phyloP scores from a whole-genome alignment of 2,113 vertebrate species.

The Pelecanus crispus region DNA sequence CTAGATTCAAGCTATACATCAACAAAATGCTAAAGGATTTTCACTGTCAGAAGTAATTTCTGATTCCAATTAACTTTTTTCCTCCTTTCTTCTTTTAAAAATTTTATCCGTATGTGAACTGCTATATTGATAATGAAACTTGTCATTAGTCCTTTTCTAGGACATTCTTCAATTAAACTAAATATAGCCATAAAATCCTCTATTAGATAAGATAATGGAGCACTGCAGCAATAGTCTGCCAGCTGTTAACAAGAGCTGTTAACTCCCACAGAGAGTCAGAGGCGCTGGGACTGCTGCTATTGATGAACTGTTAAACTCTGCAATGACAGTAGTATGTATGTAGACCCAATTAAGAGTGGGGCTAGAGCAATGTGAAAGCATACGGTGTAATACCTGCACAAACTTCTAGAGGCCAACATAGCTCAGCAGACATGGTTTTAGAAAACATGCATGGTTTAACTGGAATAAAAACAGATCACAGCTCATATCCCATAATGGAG shows the following conservation, averaged over 20 bases:
- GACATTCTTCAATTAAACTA: conserved; percentile 23
- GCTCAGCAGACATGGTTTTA: not conserved
- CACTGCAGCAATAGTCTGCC: not conserved
- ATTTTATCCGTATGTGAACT: not conserved
- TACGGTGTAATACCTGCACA: not conserved
- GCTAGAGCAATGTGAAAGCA: not conserved
- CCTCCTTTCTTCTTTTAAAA: not conserved
- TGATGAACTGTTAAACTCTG: not conserved
- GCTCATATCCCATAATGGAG: not conserved
- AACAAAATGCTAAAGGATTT: not conserved
- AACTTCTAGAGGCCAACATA: not conserved
- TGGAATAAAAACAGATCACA: not conserved
- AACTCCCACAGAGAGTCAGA: not conserved
- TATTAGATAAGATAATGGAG: not conserved
- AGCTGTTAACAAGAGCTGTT: not conserved
- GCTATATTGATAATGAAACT: not conserved
- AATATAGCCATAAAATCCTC: not conserved
- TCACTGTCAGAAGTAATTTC: not conserved
- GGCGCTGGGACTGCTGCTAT: not conserved
- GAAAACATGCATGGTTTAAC: not conserved
- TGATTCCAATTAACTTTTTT: not conserved
- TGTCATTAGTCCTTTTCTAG: not conserved
- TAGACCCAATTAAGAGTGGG: not conserved
- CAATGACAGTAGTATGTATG: not conserved
- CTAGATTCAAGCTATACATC: not conserved